Conservation (phyloP, 2,888 invertebrate genomes). For the Sericinus montela region DNA sequence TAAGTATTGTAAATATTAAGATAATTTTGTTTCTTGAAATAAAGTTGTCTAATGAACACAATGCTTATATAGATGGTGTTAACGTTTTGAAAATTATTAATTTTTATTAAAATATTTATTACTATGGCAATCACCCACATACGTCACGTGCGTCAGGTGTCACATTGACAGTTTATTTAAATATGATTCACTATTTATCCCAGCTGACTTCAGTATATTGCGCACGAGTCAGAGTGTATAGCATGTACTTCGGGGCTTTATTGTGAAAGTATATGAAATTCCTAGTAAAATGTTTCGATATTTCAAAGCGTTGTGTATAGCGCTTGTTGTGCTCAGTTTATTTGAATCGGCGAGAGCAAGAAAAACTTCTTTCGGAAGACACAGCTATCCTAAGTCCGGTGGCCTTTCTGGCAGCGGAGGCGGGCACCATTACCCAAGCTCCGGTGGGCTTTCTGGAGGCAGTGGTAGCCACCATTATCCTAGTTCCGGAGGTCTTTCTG, state of each 20-base stretch:
- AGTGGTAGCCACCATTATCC: slow-evolving; percentile 43
- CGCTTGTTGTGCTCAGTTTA: slow-evolving; percentile 40
- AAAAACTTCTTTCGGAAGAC: slow-evolving; percentile 31
- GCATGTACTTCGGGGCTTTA: slow-evolving; percentile 17
- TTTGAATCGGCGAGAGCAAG: slow-evolving; percentile 33
- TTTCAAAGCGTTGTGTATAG: slow-evolving; percentile 42
- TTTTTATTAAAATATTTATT: too few relatives aligned
- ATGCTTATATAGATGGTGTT: too few relatives aligned
- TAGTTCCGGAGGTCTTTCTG: slow-evolving; percentile 38
- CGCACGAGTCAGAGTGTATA: slow-evolving; percentile 28
- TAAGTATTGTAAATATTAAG: too few relatives aligned
- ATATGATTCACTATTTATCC: background rate
- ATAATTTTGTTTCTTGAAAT: too few relatives aligned
- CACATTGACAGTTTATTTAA: background rate
- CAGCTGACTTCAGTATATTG: slow-evolving; percentile 19
- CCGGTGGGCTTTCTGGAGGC: slow-evolving; percentile 37
- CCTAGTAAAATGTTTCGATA: slow-evolving; percentile 26
- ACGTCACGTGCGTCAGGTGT: slow-evolving; percentile 2
- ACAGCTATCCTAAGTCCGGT: slow-evolving; percentile 34
- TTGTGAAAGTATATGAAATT: slow-evolving; percentile 14
- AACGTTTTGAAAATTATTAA: too few relatives aligned
- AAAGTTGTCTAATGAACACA: too few relatives aligned
- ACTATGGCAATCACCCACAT: too few relatives aligned
- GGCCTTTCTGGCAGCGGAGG: slow-evolving; percentile 34
- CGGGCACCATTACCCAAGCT: slow-evolving; percentile 42